Evolutionary conservation across 2,888 invertebrate genomes (phyloP), one percentile per base, ranked within the genome.

Genomic region (Holacanthella duospinosa): DNA sequence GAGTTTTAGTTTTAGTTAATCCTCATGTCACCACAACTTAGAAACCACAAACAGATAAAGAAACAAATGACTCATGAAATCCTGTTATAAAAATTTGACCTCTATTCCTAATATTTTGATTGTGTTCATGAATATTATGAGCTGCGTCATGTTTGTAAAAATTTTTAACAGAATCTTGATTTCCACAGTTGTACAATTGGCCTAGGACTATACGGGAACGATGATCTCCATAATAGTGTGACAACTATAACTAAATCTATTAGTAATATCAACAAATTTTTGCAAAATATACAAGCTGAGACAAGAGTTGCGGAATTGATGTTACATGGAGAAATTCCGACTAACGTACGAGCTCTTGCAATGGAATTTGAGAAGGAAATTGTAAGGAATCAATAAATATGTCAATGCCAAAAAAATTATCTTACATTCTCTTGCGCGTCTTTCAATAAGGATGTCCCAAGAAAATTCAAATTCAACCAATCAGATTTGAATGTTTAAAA

Each of bases 121-220:
- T n/a, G n/a, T n/a, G n/a, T n/a, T n/a, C n/a, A n/a, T n/a, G n/a
- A n/a, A n/a, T n/a, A n/a, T n/a, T n/a, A n/a, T n/a, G n/a, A n/a
- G n/a, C n/a, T n/a, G n/a, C n/a, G n/a, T n/a, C n/a, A n/a, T n/a
- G n/a, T n/a, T n/a, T n/a, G n/a, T n/a, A n/a, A n/a, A n/a, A n/a
- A n/a, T n/a, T n/a, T 16, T 29, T 57, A 29, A 36, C n/a, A 59
- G 27, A 26, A 60, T n/a, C n/a, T n/a, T n/a, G n/a, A 1, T 59
- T 64, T 66, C 73, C 74, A 16, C 72, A 81, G 81, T 79, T 91
- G 89, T 66, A 88, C 91, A 6, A 86, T 93, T 71, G 93, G 92
- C 61, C 84, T 93, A 61, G 93, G 88, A 29, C 84, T 95, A 53
- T 95, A 93, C 79, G 94, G 94, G 44, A 95, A 94, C 80, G 93